phyloP scores from a whole-genome alignment of 1,140 invertebrate genomes.

The Limonius californicus region DNA sequence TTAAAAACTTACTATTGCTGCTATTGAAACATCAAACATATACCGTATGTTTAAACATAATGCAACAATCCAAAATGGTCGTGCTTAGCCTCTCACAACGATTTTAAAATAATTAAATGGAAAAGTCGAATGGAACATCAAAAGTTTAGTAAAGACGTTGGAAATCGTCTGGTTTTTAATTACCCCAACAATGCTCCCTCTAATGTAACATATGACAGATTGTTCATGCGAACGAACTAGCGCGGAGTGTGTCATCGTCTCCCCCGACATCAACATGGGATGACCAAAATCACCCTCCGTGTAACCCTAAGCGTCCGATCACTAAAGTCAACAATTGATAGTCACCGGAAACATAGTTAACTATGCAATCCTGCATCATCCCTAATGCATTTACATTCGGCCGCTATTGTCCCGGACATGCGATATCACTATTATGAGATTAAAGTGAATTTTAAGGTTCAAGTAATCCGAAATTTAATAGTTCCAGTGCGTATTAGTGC shows the following conservation, averaged over 20 bases:
- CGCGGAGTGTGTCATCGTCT: background rate
- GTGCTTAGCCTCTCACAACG: no score
- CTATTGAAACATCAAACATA: no score
- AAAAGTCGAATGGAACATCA: no score
- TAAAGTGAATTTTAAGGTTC: constrained; percentile 2
- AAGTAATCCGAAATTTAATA: background rate
- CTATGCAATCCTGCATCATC: constrained; percentile 5
- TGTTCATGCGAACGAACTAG: background rate
- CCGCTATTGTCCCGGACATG: background rate
- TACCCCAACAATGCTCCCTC: no score
- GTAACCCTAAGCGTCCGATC: constrained; percentile 23
- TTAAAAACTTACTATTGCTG: no score
- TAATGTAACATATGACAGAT: constrained; percentile 1
- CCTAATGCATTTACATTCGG: background rate
- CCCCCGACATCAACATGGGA: background rate
- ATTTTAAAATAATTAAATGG: no score
- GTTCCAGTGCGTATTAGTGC: no score
- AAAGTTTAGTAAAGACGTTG: no score
- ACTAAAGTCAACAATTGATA: constrained; percentile 24
- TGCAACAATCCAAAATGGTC: no score
- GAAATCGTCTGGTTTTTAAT: no score
- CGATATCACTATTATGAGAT: constrained; percentile 8
- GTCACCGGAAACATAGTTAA: constrained; percentile 14
- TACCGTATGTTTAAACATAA: no score
- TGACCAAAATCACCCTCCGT: constrained; percentile 23